Percentiles rank a stretch among this genome's conserved stretches.
These are phyloP conservation scores for Vimba vimba DNA, from an alignment of 2,113 vertebrate species.

Conservation along the genomic window DNA sequence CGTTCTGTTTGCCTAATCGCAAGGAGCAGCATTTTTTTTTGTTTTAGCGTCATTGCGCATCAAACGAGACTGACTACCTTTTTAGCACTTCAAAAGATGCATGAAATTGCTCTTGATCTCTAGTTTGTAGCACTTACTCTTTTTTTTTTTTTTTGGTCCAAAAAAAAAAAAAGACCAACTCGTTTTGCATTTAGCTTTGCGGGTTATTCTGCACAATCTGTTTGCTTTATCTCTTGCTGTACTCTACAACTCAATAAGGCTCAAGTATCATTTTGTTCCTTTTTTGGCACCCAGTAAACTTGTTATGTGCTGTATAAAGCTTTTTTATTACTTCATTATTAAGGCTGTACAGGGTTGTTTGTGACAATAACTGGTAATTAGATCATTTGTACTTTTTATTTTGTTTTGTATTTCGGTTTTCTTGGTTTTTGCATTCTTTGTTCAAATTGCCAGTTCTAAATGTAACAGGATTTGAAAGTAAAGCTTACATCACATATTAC, in stretches of 20 bases:
- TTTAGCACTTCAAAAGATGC: constrained; percentile 89
- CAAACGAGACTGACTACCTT: constrained; percentile 77
- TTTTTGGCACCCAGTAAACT: constrained; percentile 85
- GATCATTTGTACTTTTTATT: constrained; percentile 81
- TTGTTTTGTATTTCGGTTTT: constrained; percentile 72
- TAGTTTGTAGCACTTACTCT: constrained; percentile 74
- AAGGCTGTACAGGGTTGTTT: constrained; percentile 99
- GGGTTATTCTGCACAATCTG: constrained; percentile 78
- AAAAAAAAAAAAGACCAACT: constrained; percentile 67
- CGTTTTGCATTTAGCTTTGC: constrained; percentile 77
- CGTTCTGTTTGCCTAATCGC: constrained; percentile 65
- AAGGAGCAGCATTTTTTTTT: constrained; percentile 73
- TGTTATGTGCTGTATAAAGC: constrained; percentile 97
- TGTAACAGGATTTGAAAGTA: constrained; percentile 99
- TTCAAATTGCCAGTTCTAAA: constrained; percentile 99
- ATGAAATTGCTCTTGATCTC: constrained; percentile 73
- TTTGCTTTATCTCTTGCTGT: constrained; percentile 79
- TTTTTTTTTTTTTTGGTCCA: constrained; percentile 65
- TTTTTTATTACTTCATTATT: constrained; percentile 92
- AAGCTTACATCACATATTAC: constrained; percentile 94
- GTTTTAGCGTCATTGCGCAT: constrained; percentile 70
- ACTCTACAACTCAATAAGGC: constrained; percentile 81
- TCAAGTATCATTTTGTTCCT: constrained; percentile 76
- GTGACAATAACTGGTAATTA: constrained; percentile 97
- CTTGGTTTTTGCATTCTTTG: constrained; percentile 84